phyloP scores from a whole-genome alignment of 2,113 vertebrate genomes.

The Dinomys branickii region DNA sequence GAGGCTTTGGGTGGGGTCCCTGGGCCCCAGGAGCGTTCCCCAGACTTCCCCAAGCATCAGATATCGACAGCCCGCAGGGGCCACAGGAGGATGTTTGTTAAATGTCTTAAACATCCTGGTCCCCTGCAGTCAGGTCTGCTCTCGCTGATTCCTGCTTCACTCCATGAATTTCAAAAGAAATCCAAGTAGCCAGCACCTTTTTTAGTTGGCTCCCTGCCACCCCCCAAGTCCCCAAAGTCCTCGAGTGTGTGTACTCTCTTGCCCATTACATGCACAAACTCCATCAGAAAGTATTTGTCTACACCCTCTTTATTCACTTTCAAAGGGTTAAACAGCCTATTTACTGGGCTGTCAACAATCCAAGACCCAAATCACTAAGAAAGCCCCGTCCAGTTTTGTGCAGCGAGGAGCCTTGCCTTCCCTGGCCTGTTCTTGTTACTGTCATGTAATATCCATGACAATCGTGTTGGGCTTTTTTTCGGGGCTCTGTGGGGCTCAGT shows the following conservation, averaged over 20 bases:
- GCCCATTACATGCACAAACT: constrained; percentile 92
- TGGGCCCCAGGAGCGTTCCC: background rate
- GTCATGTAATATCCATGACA: constrained; percentile 99
- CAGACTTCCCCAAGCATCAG: background rate
- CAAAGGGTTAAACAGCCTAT: constrained; percentile 99
- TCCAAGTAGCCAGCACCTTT: background rate
- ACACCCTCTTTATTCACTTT: constrained; percentile 94
- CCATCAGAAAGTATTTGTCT: constrained; percentile 98
- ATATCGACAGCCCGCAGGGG: background rate
- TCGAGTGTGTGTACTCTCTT: constrained; percentile 86
- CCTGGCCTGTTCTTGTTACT: constrained; percentile 95
- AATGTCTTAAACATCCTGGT: background rate
- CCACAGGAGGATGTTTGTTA: background rate
- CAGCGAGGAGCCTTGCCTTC: constrained; percentile 93
- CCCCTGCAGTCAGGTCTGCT: background rate
- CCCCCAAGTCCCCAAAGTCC: background rate
- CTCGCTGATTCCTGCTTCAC: background rate
- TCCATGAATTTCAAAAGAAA: background rate
- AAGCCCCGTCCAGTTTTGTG: constrained; percentile 96
- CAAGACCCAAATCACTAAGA: constrained; percentile 89
- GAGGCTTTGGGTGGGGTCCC: background rate
- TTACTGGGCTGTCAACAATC: constrained; percentile 98
- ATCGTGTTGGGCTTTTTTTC: constrained; percentile 96
- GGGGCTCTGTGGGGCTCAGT: constrained; percentile 95
- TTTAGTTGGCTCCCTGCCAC: too few species aligned